Evolutionary conservation across 1,140 invertebrate genomes (phyloP).

Genomic region (Papilio xuthus): DNA sequence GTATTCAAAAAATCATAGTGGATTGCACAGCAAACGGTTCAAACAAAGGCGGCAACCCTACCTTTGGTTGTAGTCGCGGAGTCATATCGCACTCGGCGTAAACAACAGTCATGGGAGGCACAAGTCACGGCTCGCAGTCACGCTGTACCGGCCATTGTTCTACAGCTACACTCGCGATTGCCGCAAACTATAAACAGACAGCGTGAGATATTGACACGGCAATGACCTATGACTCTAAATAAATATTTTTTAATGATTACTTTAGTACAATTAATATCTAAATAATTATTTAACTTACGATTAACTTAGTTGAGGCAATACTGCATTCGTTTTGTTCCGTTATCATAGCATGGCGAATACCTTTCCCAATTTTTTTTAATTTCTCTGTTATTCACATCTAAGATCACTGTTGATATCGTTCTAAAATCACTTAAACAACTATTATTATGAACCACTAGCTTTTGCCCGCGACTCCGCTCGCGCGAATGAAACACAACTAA

Average conservation of each 20-base stretch:
- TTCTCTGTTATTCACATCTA: too few relatives aligned
- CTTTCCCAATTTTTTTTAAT: too few relatives aligned
- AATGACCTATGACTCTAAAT: neutral
- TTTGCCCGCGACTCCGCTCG: too few relatives aligned
- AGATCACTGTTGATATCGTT: too few relatives aligned
- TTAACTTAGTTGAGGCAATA: too few relatives aligned
- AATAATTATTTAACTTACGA: too few relatives aligned
- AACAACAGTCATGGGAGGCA: conserved; percentile 50
- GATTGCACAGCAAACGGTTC: neutral
- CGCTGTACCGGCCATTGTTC: conserved; percentile 57
- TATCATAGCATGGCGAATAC: too few relatives aligned
- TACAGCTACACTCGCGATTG: conserved; percentile 41
- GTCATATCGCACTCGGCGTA: conserved; percentile 46
- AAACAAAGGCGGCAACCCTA: conserved; percentile 9
- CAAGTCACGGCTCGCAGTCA: conserved; percentile 57
- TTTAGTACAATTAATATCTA: neutral
- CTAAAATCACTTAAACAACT: too few relatives aligned
- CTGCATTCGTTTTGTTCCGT: too few relatives aligned
- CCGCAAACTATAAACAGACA: conserved; percentile 33
- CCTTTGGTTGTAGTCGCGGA: conserved; percentile 28
- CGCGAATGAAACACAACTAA: too few relatives aligned
- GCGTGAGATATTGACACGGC: conserved; percentile 27
- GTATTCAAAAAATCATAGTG: neutral
- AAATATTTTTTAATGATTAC: neutral
- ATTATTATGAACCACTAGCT: too few relatives aligned